Percentiles rank a stretch among this genome's conserved stretches.
Conservation (phyloP, 2,888 invertebrate genomes). For the Melanchra persicariae region DNA sequence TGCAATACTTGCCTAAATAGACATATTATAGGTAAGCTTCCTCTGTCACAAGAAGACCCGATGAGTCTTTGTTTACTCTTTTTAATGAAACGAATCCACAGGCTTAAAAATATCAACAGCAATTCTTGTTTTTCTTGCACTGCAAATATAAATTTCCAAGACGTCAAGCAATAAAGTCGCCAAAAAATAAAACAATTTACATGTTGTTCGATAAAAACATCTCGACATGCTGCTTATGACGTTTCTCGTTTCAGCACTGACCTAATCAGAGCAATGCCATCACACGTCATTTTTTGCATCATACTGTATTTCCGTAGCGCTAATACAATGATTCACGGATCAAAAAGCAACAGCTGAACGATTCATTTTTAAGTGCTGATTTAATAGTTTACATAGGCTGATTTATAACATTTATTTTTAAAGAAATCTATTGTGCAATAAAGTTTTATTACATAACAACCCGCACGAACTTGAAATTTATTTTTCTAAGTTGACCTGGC, state of each 20-base stretch:
- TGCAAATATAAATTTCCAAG: neutral
- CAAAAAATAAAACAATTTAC: slow-evolving; percentile 14
- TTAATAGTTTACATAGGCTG: slow-evolving; percentile 10
- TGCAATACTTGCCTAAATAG: neutral
- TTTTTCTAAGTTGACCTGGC: slow-evolving; percentile 1
- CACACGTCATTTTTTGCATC: slow-evolving; percentile 60
- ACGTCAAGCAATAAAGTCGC: slow-evolving; percentile 4
- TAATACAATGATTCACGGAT: slow-evolving; percentile 47
- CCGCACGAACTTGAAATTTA: slow-evolving; percentile 15
- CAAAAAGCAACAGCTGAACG: slow-evolving; percentile 40
- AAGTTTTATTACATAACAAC: slow-evolving; percentile 4
- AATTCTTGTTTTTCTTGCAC: neutral
- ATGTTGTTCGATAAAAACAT: slow-evolving; percentile 31
- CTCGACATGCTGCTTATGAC: slow-evolving; percentile 40
- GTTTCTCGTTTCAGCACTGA: slow-evolving; percentile 61
- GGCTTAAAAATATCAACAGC: neutral
- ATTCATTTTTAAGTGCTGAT: slow-evolving; percentile 28
- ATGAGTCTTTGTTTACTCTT: neutral
- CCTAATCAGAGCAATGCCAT: slow-evolving; percentile 66
- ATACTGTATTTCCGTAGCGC: slow-evolving; percentile 43
- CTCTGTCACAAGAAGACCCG: neutral
- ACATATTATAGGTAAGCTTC: neutral
- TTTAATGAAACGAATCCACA: neutral
- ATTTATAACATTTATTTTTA: neutral
- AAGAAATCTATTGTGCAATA: slow-evolving; percentile 21